Evolutionary conservation across 1,140 invertebrate genomes (phyloP), one percentile per base, ranked within the genome.

Genomic region (Euglossa dilemma): DNA sequence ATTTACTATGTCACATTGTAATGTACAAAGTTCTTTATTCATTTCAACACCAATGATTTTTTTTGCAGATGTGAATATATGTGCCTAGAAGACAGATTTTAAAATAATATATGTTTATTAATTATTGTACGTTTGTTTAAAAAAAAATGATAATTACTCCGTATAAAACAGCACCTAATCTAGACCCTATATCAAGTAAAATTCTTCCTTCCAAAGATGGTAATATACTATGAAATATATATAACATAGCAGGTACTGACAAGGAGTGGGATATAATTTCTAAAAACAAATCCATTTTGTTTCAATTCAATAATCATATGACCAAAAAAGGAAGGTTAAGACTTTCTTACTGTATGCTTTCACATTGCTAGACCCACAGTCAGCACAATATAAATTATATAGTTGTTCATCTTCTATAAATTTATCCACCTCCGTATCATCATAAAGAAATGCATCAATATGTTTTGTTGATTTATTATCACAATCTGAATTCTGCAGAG

Each of bases 391-490:
- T 89, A 95, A 94, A 85, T 95, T 95, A 76, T 95, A 94, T 20
- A 97, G 72, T 92, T 95, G 94, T 64, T 95, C 96, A 72, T 95
- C 93, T 85, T 96, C 95, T 80, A 95, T 94, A 11, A 97, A 90
- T 45, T 95, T 88, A 66, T 96, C 95, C n/a, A 97, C 91, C 82
- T 95, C 94, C 16, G 96, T 94, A 86, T 97, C 96, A 90, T 96
- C 95, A 94, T 96, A 97, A 4, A 97, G 92, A 92, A 97, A 97
- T 45, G 95, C 96, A 94, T 97, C 97, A 7, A 97, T 93, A 92
- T 97, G 96, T 6, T 95, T 92, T n/a, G 96, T 96, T 85, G 95
- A 94, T 12, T 91, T 85, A 67, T 94, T 89, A 77, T 95, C 92
- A 85, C 96, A 96, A 89, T 96, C 95, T 66, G 95, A 93, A 93